A percentile compares a stretch with the other conserved stretches of the same genome.
phyloP scores from a whole-genome alignment of 2,797 vertebrate species.

The Acestrorhynchus altus region DNA sequence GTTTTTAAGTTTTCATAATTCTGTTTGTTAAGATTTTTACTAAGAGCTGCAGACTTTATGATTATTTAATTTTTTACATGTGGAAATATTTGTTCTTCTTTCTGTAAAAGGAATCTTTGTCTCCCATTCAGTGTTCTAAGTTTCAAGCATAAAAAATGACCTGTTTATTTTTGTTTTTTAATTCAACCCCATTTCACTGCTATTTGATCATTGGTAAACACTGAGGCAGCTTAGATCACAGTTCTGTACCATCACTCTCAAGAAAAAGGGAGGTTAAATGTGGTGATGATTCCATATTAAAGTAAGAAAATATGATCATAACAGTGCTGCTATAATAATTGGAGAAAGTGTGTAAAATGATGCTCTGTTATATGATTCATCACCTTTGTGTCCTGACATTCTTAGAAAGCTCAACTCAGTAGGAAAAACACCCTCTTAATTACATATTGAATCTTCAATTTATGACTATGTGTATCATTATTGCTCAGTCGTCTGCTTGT shows the following conservation, averaged over 20 bases:
- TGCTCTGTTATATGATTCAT: background rate
- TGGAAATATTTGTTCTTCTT: slow-evolving; percentile 7
- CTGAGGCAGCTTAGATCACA: background rate
- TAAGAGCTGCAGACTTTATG: no score
- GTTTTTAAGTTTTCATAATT: background rate
- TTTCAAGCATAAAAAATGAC: background rate
- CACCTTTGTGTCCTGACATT: background rate
- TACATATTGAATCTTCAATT: no score
- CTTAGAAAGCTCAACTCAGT: background rate
- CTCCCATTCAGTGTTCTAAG: background rate
- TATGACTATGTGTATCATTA: no score
- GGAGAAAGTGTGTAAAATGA: background rate
- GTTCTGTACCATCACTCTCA: no score
- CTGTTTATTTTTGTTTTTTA: background rate
- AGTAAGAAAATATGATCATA: no score
- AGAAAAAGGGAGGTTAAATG: no score
- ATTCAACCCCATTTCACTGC: no score
- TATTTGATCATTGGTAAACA: background rate
- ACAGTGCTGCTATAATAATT: background rate
- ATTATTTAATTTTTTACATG: no score
- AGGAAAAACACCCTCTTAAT: no score
- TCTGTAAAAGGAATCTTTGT: background rate
- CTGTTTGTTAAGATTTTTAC: background rate
- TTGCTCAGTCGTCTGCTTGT: no score
- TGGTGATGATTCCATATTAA: no score